Evolutionary conservation across 2,797 vertebrate species (phyloP).

Genomic region (Rallus crepitans): DNA sequence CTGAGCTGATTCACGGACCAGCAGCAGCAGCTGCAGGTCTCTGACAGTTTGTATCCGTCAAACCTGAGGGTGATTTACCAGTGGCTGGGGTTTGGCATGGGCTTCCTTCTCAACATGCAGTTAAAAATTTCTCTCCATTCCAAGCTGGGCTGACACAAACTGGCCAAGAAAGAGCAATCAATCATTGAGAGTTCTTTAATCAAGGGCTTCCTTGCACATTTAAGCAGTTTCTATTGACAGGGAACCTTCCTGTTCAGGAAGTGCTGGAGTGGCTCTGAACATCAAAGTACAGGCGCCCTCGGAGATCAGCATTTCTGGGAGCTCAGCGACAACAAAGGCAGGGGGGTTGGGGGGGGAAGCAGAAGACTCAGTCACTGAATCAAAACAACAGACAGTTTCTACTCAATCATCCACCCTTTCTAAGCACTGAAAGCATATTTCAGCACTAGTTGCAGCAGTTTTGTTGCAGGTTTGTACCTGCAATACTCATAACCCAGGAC

Average conservation of each 20-base stretch:
- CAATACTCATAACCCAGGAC: not conserved
- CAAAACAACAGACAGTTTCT: not conserved
- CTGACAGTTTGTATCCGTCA: not conserved
- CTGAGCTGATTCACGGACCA: not conserved
- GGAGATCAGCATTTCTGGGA: constrained; percentile 27
- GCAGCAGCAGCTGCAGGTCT: not conserved
- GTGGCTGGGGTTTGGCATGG: not conserved
- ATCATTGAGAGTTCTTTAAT: constrained; percentile 18
- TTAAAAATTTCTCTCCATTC: not conserved
- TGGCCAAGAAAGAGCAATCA: constrained; percentile 23
- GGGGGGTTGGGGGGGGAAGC: too few relatives aligned
- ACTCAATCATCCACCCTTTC: not conserved
- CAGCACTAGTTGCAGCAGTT: not conserved
- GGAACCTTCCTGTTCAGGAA: constrained; percentile 23
- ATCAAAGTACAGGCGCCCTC: not conserved
- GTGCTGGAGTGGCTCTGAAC: not conserved
- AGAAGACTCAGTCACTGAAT: not conserved
- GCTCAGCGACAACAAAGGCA: not conserved
- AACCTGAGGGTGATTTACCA: constrained; percentile 12
- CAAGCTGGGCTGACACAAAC: constrained; percentile 19
- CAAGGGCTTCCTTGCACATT: not conserved
- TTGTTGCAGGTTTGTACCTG: not conserved
- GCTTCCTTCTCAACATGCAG: not conserved
- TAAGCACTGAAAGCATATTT: not conserved
- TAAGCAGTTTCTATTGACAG: constrained; percentile 30